Conservation (phyloP, 2,888 invertebrate genomes). For the Strigamia transsilvanica region DNA sequence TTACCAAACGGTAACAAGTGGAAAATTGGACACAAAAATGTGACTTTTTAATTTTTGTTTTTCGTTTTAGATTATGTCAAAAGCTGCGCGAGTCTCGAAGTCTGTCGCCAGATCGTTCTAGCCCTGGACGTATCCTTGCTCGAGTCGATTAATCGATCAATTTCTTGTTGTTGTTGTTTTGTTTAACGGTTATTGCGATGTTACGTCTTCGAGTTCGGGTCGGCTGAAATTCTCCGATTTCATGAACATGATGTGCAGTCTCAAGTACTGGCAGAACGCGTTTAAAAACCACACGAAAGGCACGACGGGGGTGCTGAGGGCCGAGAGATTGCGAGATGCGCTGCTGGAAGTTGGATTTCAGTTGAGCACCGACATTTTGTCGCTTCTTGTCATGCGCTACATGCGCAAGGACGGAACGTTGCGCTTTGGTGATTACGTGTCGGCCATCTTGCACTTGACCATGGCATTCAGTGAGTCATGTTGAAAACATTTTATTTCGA, state of each 20-base stretch:
- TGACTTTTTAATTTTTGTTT: background rate
- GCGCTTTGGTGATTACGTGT: constrained; percentile 90
- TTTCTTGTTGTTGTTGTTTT: background rate
- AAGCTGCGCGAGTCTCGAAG: constrained; percentile 90
- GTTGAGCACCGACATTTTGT: constrained; percentile 82
- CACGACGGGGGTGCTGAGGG: constrained; percentile 86
- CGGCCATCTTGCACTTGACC: constrained; percentile 85
- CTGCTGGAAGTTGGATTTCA: constrained; percentile 87
- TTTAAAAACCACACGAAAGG: constrained; percentile 90
- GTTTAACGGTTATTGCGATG: constrained; percentile 58
- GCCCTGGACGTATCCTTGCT: constrained; percentile 84
- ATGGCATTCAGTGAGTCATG: constrained; percentile 84
- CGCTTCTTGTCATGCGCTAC: constrained; percentile 82
- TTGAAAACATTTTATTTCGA: constrained; percentile 23
- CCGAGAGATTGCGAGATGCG: constrained; percentile 84
- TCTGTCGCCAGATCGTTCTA: constrained; percentile 87
- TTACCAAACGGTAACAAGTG: constrained; percentile 85
- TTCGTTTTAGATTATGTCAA: constrained; percentile 81
- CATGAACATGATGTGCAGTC: constrained; percentile 88
- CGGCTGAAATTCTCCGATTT: constrained; percentile 84
- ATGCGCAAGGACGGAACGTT: constrained; percentile 93
- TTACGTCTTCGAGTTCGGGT: constrained; percentile 77
- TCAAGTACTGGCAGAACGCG: constrained; percentile 89
- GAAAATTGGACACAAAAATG: background rate
- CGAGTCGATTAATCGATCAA: background rate